Conservation (phyloP, 2,113 vertebrate species). For the Rhizomys pruinosus region DNA sequence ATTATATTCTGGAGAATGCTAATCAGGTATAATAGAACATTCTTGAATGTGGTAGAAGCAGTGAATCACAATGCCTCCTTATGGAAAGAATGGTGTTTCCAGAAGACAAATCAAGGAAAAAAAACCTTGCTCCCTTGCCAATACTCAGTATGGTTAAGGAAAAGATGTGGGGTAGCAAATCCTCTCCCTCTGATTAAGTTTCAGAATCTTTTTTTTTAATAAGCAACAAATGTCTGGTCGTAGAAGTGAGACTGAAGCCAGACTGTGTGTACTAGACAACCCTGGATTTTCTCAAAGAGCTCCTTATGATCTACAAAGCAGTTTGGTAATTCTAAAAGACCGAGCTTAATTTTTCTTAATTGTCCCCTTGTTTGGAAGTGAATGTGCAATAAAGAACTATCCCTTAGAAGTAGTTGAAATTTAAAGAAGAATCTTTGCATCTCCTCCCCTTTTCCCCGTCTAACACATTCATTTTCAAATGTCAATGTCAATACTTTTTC, state of each 20-base stretch:
- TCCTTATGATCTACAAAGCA: neutral
- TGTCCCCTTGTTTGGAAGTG: conserved; percentile 5
- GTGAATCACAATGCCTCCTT: neutral
- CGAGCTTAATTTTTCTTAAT: neutral
- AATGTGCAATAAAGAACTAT: conserved; percentile 36
- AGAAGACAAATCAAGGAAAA: neutral
- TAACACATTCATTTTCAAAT: conserved; percentile 70
- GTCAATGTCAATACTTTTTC: conserved; percentile 82
- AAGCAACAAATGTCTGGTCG: neutral
- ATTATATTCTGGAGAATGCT: neutral
- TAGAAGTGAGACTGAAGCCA: neutral
- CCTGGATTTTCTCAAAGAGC: neutral
- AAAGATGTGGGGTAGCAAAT: neutral
- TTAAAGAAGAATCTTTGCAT: conserved; percentile 37
- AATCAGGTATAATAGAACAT: neutral
- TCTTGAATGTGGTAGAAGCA: neutral
- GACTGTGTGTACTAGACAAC: neutral
- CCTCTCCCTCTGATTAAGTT: too few species aligned
- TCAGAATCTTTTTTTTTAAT: neutral
- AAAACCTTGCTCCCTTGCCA: neutral
- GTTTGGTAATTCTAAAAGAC: neutral
- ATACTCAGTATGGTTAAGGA: neutral
- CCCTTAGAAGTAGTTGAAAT: neutral
- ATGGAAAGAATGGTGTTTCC: neutral
- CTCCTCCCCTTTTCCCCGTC: neutral